Conservation (phyloP, 2,888 invertebrate species). For the Mythimna ferrago region DNA sequence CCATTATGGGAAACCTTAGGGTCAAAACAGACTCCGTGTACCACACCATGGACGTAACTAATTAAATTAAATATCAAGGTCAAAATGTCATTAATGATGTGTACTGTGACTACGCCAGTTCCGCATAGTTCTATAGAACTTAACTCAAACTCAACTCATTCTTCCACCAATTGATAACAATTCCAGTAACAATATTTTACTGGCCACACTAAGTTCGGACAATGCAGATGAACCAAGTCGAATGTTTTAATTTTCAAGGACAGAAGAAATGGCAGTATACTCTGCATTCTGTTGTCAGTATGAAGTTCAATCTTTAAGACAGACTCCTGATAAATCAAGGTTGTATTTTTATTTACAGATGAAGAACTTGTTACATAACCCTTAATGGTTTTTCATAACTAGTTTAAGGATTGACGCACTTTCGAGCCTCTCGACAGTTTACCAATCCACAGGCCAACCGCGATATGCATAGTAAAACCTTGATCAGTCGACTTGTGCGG, state of each 20-base stretch:
- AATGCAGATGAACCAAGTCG: background rate
- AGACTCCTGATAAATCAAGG: background rate
- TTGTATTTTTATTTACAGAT: background rate
- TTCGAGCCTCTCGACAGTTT: background rate
- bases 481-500: background rate
- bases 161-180: background rate
- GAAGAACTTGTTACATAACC: background rate
- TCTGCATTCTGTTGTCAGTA: background rate
- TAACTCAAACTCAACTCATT: background rate
- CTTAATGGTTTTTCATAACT: background rate
- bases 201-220: background rate
- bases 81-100: background rate
- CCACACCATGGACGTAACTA: background rate
- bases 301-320: background rate
- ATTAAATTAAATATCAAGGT: background rate
- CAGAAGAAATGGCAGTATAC: background rate
- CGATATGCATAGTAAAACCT: background rate
- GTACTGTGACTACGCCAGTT: background rate
- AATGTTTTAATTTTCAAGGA: background rate
- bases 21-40: background rate
- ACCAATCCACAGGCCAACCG: background rate
- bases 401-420: background rate
- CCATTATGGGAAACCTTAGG: background rate
- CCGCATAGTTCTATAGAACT: background rate
- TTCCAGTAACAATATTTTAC: background rate